A percentile compares a stretch with the other conserved stretches of the same genome.
phyloP scores from a whole-genome alignment of 2,113 vertebrate species.

The human (Homo sapiens) region DNA sequence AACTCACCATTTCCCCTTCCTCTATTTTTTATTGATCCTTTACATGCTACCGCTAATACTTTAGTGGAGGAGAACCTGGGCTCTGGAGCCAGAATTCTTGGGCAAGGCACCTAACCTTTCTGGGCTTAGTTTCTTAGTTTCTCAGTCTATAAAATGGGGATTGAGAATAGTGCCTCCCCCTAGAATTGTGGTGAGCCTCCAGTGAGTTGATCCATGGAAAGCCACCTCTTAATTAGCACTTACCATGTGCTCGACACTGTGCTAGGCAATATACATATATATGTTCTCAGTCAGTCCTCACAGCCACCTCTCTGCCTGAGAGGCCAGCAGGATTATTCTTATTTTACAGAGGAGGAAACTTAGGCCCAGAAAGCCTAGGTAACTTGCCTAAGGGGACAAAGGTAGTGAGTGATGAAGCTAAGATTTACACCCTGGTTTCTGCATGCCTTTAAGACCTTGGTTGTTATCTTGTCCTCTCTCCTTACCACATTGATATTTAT shows the following conservation, averaged over 20 bases:
- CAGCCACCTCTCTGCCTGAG: neutral
- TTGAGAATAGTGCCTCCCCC: neutral
- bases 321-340: neutral
- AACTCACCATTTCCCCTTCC: neutral
- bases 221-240: neutral
- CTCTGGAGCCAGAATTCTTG: neutral
- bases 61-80: neutral
- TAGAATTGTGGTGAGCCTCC: neutral
- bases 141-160: neutral
- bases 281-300: neutral
- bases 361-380: neutral
- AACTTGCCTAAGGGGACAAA: neutral
- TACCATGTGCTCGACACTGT: neutral
- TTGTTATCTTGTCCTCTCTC: neutral
- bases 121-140: neutral
- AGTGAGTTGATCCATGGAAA: neutral
- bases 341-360: neutral
- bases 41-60: neutral
- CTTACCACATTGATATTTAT: neutral
- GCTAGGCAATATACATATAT: neutral
- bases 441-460: neutral
- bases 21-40: neutral
- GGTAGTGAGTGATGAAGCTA: neutral
- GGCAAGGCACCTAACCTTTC: neutral
- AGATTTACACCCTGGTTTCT: neutral